Evolutionary conservation across 1,140 invertebrate species (phyloP), one percentile per base, ranked within the genome.

Genomic region (Mizuhopecten yessoensis): DNA sequence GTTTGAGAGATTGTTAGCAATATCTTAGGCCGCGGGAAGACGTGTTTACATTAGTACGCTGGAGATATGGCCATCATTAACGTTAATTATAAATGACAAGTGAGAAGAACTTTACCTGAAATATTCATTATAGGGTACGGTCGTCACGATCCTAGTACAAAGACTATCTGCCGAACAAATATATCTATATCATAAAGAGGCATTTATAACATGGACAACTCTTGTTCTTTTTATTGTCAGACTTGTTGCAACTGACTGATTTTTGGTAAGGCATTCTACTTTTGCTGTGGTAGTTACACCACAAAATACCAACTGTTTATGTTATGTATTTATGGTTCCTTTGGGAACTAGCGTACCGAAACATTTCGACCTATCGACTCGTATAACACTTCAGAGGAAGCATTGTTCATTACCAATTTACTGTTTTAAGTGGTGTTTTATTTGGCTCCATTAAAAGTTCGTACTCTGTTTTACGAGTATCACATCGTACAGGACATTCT

Each of bases 61-160:
- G 17, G 57, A 75, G 57, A 75, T 75, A 75, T 75, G 57, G 57
- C 57, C n/a, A 75, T 75, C 57, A 75, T 75, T 75, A 75, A n/a
- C 57, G 57, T 75, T 29, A 75, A 75, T 75, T 75, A 75, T 75
- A 29, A n/a, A 75, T 75, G 23, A 75, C 57, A 23, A 29, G 17
- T 75, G 57, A 5, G 57, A 75, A 75, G 57, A 29, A 29, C 0
- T 75, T 75, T 75, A 75, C 57, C 57, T 75, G 57, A 75, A 75
- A 75, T 75, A 75, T 75, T 75, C n/a, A 75, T 75, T 11, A 75
- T 29, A 75, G n/a, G n/a, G n/a, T 75, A 75, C 9, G 1, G 57
- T 1, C 57, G 57, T 75, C 57, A 75, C 57, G 57, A 75, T 17
- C 57, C 57, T 3, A 29, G 57, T 75, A 75, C 57, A 29, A 57